phyloP scores from a whole-genome alignment of 2,888 invertebrate species.

The Drosophila paramelanica region DNA sequence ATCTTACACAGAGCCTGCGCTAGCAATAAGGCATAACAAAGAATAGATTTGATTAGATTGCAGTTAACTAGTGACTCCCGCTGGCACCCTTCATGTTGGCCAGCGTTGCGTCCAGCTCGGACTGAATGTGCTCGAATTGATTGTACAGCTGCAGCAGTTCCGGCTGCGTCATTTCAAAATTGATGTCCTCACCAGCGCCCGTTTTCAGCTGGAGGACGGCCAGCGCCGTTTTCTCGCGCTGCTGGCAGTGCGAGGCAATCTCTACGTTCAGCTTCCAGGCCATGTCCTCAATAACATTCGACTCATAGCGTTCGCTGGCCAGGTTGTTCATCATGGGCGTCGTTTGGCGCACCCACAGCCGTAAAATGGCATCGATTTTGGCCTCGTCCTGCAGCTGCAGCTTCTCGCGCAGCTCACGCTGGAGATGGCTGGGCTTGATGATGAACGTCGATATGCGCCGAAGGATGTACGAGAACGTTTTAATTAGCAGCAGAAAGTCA shows the following conservation, averaged over 20 bases:
- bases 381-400: slow-evolving; percentile 85
- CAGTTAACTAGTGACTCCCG: slow-evolving; percentile 1
- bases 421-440: slow-evolving; percentile 86
- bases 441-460: slow-evolving; percentile 86
- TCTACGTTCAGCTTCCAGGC: slow-evolving; percentile 87
- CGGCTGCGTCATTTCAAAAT: slow-evolving; percentile 86
- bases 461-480: slow-evolving; percentile 85
- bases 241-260: slow-evolving; percentile 85
- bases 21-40: slow-evolving; percentile 15
- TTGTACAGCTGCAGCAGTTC: slow-evolving; percentile 86
- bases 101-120: slow-evolving; percentile 83
- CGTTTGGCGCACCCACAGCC: slow-evolving; percentile 86
- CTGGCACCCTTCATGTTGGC: slow-evolving; percentile 52
- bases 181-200: slow-evolving; percentile 84
- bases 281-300: slow-evolving; percentile 86
- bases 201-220: slow-evolving; percentile 86
- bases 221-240: slow-evolving; percentile 85
- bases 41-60: slow-evolving; percentile 5
- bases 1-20: slow-evolving; percentile 28
- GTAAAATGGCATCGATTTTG: slow-evolving; percentile 86
- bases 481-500: slow-evolving; percentile 83
- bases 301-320: slow-evolving; percentile 82
- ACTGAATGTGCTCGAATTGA: slow-evolving; percentile 86
- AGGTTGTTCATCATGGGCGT: slow-evolving; percentile 86
- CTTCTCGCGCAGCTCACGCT: slow-evolving; percentile 85